Conservation (phyloP, 2,797 vertebrate genomes). For the Hirundo rustica region DNA sequence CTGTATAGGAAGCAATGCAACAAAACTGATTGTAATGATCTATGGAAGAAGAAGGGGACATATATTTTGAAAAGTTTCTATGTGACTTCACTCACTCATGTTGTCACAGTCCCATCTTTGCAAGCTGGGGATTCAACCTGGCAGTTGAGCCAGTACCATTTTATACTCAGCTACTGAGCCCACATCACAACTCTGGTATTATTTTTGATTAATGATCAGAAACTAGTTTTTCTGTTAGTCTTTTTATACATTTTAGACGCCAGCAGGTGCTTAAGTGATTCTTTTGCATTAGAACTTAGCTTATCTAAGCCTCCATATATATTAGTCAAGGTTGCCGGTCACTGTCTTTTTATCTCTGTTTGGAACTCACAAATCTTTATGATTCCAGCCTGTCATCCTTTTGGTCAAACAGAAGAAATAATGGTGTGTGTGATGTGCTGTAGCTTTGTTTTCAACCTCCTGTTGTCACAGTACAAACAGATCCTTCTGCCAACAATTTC, state of each 20-base stretch:
- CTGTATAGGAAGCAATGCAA: background rate
- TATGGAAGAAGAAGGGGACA: background rate
- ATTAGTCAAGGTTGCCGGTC: background rate
- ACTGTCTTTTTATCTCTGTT: background rate
- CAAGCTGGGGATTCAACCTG: background rate
- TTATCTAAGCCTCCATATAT: background rate
- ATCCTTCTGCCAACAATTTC: conserved; percentile 4
- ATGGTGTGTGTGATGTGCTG: background rate
- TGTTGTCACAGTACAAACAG: background rate
- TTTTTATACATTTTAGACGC: background rate
- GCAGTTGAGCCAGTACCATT: background rate
- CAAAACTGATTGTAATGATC: background rate
- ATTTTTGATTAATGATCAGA: background rate
- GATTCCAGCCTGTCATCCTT: background rate
- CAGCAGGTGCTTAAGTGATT: background rate
- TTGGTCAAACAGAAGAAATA: background rate
- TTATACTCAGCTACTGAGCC: background rate
- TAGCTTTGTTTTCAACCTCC: background rate
- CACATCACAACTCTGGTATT: background rate
- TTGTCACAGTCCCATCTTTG: background rate
- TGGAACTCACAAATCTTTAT: background rate
- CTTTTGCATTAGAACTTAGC: background rate
- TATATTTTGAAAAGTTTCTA: background rate
- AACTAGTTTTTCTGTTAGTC: background rate
- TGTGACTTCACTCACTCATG: background rate